Evolutionary conservation across 2,888 invertebrate genomes (phyloP).

Genomic region (Theretra japonica): DNA sequence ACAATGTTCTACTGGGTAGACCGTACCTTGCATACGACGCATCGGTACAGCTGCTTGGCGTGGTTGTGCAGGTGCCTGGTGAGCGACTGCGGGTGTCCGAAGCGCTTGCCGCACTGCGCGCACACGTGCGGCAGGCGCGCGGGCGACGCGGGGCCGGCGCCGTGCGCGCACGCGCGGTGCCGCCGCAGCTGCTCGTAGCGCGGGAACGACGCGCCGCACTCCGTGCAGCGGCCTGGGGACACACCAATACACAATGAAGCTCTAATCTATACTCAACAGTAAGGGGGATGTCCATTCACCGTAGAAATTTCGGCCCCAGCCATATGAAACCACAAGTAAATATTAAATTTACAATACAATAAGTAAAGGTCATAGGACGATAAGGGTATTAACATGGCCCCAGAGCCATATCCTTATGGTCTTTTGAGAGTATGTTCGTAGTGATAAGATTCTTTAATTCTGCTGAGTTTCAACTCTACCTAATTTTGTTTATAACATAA

Average conservation of each 20-base stretch:
- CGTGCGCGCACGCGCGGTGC: constrained; percentile 63
- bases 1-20: neutral
- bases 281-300: neutral
- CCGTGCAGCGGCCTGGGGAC: constrained; percentile 68
- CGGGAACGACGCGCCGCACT: constrained; percentile 69
- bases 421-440: too few species aligned
- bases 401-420: too few species aligned
- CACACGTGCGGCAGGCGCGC: constrained; percentile 64
- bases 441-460: too few species aligned
- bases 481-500: too few species aligned
- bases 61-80: constrained; percentile 80
- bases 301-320: too few species aligned
- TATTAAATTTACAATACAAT: too few species aligned
- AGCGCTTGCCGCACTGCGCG: constrained; percentile 76
- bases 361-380: too few species aligned
- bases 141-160: constrained; percentile 52
- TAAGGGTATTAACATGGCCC: too few species aligned
- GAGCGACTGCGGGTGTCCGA: constrained; percentile 75
- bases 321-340: too few species aligned
- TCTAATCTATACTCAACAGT: too few species aligned
- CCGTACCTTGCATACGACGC: constrained; percentile 77
- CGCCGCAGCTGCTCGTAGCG: constrained; percentile 76
- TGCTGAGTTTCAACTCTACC: too few species aligned
- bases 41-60: constrained; percentile 77
- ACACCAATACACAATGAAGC: too few species aligned